Percentiles rank a stretch among this genome's conserved stretches.
phyloP scores from a whole-genome alignment of 2,797 vertebrate genomes.

The Chaetophractus vellerosus region DNA sequence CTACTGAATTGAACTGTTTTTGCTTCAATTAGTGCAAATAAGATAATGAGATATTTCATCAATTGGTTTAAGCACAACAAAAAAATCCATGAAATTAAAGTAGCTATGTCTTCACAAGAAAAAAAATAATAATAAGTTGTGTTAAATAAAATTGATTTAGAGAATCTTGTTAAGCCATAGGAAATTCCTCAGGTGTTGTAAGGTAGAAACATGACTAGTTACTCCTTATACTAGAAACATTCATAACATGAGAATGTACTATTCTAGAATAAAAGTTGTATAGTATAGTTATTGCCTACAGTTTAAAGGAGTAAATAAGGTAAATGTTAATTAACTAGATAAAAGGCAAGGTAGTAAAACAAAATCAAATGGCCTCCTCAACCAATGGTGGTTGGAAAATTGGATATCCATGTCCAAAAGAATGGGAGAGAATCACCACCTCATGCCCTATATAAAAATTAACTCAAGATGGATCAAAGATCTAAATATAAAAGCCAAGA shows the following conservation, averaged over 20 bases:
- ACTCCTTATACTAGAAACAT: constrained; percentile 18
- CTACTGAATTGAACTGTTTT: not conserved
- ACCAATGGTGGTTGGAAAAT: no score
- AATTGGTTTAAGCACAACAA: not conserved
- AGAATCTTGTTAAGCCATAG: not conserved
- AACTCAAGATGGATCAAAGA: no score
- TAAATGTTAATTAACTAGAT: constrained; percentile 6
- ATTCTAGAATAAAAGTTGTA: not conserved
- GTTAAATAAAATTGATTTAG: constrained; percentile 39
- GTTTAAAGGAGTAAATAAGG: not conserved
- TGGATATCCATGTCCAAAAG: no score
- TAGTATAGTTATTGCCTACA: not conserved
- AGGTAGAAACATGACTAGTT: not conserved
- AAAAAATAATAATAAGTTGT: not conserved
- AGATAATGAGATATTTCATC: constrained; percentile 42
- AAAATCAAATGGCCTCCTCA: not conserved
- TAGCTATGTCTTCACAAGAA: constrained; percentile 2
- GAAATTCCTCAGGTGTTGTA: not conserved
- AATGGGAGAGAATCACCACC: no score
- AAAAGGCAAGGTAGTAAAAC: not conserved
- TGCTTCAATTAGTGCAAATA: not conserved
- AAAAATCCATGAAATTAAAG: not conserved
- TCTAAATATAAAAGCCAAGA: no score
- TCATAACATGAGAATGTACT: not conserved
- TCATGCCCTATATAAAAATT: no score